Evolutionary conservation across 2,888 invertebrate species (phyloP).

Genomic region (Clostera curtula): DNA sequence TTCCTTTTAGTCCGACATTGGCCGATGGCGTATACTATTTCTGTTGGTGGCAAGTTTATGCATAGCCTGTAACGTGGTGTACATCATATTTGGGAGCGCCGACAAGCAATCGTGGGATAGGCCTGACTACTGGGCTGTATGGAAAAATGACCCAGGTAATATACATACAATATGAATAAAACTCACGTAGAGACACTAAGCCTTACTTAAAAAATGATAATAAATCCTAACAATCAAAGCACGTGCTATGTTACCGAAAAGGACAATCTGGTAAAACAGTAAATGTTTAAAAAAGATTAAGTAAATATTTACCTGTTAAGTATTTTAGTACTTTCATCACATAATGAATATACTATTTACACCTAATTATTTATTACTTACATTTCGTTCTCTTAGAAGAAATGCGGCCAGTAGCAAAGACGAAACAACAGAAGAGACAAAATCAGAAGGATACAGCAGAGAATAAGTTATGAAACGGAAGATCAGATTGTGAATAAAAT

Average conservation of each 20-base stretch:
- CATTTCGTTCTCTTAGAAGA: conserved; percentile 42
- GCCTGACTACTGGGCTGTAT: conserved; percentile 44
- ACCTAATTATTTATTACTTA: no score
- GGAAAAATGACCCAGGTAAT: conserved; percentile 40
- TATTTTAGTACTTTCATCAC: no score
- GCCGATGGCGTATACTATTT: conserved; percentile 84
- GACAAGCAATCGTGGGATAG: conserved; percentile 84
- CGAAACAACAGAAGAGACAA: conserved; percentile 18
- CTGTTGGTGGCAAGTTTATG: conserved; percentile 79
- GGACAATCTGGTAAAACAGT: no score
- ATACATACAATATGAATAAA: not conserved
- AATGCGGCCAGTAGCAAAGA: conserved; percentile 32
- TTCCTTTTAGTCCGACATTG: conserved; percentile 69
- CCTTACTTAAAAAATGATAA: no score
- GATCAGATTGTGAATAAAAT: no score
- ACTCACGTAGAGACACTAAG: no score
- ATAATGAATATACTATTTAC: no score
- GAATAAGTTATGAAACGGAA: not conserved
- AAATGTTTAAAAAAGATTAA: no score
- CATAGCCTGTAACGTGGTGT: conserved; percentile 77
- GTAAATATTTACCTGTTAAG: no score
- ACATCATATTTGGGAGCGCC: conserved; percentile 78
- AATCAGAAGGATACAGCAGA: conserved; percentile 11
- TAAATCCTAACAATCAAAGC: no score
- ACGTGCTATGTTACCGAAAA: no score